phyloP scores from a whole-genome alignment of 2,797 vertebrate genomes.

The Myripristis jacobus region DNA sequence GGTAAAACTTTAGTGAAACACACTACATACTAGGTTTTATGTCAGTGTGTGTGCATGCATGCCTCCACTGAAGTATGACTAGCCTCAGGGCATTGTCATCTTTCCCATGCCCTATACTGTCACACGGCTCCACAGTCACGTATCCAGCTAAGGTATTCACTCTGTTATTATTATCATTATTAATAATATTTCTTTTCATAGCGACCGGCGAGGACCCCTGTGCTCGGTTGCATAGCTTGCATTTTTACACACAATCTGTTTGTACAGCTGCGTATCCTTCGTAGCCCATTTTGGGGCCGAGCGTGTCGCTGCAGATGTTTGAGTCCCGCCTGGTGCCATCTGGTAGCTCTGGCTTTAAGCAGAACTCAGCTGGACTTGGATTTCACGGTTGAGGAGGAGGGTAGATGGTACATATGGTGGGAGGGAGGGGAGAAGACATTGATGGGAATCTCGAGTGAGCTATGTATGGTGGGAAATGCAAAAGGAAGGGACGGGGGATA shows the following conservation, averaged over 20 bases:
- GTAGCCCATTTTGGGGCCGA: conserved; percentile 53
- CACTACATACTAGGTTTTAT: conserved; percentile 2
- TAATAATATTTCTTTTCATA: conserved; percentile 73
- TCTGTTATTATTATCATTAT: conserved; percentile 73
- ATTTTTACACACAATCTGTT: conserved; percentile 79
- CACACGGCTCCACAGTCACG: conserved; percentile 52
- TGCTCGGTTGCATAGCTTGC: conserved; percentile 69
- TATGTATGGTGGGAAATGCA: conserved; percentile 25
- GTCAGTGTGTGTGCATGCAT: conserved; percentile 28
- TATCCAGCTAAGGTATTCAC: conserved; percentile 71
- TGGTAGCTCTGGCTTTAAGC: conserved; percentile 71
- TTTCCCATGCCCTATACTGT: conserved; percentile 78
- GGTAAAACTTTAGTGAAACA: conserved; percentile 10
- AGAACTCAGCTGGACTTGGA: conserved; percentile 64
- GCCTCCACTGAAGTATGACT: conserved; percentile 12
- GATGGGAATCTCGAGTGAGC: not conserved
- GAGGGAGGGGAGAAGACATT: conserved; percentile 28
- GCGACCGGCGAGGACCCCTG: conserved; percentile 68
- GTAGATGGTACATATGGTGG: conserved; percentile 54
- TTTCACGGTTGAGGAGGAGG: conserved; percentile 54
- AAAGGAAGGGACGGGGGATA: conserved; percentile 9
- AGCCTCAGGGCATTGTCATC: conserved; percentile 57
- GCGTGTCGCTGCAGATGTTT: conserved; percentile 69
- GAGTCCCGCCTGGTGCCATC: conserved; percentile 74
- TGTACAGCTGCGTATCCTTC: conserved; percentile 79